These are phyloP conservation scores for Australoheros scitulus DNA, from an alignment of 2,113 vertebrate genomes.

Conservation along the genomic window DNA sequence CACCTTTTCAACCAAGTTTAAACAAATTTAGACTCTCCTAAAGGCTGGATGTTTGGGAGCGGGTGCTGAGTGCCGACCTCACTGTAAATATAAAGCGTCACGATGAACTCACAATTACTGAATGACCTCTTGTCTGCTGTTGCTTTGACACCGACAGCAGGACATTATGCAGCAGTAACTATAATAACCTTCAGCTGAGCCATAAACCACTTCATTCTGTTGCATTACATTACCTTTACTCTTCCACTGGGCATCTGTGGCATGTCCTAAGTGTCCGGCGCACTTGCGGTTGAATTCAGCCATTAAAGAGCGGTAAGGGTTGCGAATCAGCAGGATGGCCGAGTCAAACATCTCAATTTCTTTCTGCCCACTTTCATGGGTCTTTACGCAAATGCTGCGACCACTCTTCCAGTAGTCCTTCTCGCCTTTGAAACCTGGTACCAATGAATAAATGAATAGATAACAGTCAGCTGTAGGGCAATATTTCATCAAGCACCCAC, in stretches of 20 bases:
- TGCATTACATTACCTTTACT: constrained; percentile 86
- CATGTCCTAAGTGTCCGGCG: constrained; percentile 94
- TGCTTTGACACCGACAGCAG: constrained; percentile 5
- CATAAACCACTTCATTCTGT: not conserved
- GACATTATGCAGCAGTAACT: not conserved
- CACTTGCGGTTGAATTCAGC: constrained; percentile 98
- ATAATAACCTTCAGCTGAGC: not conserved
- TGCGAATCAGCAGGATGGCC: constrained; percentile 91
- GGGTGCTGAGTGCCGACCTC: not conserved
- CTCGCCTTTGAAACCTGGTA: constrained; percentile 94
- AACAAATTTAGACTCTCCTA: not conserved
- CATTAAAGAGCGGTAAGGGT: constrained; percentile 92
- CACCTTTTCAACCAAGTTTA: not conserved
- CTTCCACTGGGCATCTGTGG: constrained; percentile 92
- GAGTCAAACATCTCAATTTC: constrained; percentile 96
- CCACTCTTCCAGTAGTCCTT: constrained; percentile 98
- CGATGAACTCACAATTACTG: not conserved
- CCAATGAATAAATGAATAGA: constrained; percentile 22
- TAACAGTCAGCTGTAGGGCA: not conserved
- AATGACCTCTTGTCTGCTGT: not conserved
- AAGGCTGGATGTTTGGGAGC: not conserved
- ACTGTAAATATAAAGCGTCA: not conserved
- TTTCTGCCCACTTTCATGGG: constrained; percentile 92
- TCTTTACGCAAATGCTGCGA: constrained; percentile 95
- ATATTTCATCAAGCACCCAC: not conserved